phyloP scores from a whole-genome alignment of 2,113 vertebrate genomes.

The Eupsittula cactorum region DNA sequence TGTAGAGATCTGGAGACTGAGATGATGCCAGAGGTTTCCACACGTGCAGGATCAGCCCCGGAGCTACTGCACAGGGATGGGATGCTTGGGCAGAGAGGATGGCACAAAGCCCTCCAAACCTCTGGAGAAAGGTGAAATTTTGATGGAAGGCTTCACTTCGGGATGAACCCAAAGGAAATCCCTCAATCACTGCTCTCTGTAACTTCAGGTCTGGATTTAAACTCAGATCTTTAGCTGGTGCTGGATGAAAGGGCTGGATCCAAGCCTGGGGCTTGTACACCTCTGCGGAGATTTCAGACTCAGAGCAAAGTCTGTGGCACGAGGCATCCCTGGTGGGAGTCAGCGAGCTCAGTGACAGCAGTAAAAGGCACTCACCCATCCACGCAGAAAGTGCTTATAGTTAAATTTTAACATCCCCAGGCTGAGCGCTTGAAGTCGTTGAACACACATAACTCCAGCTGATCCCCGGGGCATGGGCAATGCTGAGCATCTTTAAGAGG shows the following conservation, averaged over 20 bases:
- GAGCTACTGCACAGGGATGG: fast-evolving
- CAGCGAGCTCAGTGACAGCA: background rate
- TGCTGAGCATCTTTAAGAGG: background rate
- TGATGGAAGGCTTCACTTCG: background rate
- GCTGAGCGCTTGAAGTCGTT: background rate
- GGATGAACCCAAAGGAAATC: background rate
- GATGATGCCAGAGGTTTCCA: background rate
- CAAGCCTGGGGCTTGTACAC: background rate
- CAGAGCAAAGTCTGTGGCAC: background rate
- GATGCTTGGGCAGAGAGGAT: background rate
- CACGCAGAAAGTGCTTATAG: background rate
- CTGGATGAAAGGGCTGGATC: background rate
- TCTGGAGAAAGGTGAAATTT: background rate
- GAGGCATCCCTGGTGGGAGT: background rate
- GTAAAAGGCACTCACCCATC: background rate
- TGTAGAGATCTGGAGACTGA: background rate
- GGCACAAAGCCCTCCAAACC: background rate
- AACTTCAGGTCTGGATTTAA: background rate
- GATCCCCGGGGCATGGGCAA: fast-evolving
- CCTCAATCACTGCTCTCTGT: fast-evolving
- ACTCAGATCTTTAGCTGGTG: background rate
- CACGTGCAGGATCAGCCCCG: background rate
- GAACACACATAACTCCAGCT: background rate
- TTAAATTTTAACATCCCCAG: background rate
- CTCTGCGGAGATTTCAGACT: background rate